Evolutionary conservation across 1,140 invertebrate genomes (phyloP).

Genomic region (Sitodiplosis mosellana): DNA sequence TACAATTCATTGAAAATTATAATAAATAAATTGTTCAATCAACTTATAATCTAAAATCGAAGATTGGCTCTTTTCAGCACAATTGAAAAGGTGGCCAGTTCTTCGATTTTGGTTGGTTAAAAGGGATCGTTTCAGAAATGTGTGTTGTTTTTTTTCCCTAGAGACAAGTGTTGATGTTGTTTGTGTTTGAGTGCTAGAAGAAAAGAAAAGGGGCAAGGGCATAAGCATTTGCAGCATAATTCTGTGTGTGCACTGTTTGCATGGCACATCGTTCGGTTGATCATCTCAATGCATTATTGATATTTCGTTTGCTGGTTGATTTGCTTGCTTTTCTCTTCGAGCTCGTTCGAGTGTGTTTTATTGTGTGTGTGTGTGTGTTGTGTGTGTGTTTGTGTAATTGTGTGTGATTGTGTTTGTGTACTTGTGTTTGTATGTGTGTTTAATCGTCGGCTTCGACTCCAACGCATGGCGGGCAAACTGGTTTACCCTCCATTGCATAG

Average conservation of each 20-base stretch:
- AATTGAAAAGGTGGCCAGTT: no score
- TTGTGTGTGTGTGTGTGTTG: slow-evolving; percentile 9
- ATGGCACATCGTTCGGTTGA: not conserved
- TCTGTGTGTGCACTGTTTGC: not conserved
- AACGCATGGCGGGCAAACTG: slow-evolving; percentile 75
- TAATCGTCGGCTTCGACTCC: slow-evolving; percentile 77
- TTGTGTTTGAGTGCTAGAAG: not conserved
- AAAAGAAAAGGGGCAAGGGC: not conserved
- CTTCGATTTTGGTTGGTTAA: not conserved
- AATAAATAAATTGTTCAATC: not conserved
- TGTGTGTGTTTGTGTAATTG: not conserved
- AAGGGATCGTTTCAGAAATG: not conserved
- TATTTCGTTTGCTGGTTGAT: slow-evolving; percentile 1
- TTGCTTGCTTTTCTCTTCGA: no score
- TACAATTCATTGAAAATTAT: not conserved
- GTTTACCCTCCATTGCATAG: slow-evolving; percentile 86
- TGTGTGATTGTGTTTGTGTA: slow-evolving; percentile 19
- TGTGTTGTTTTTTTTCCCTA: slow-evolving; percentile 2
- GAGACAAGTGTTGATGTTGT: slow-evolving; percentile 1
- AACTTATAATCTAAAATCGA: not conserved
- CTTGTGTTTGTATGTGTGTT: slow-evolving; percentile 9
- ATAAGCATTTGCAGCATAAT: no score
- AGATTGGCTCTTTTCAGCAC: not conserved
- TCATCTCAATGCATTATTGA: slow-evolving; percentile 1
- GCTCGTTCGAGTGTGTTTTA: not conserved